Base-by-base conservation (phyloP, 2,888 invertebrate species). In the Eudemis profundana region DNA sequence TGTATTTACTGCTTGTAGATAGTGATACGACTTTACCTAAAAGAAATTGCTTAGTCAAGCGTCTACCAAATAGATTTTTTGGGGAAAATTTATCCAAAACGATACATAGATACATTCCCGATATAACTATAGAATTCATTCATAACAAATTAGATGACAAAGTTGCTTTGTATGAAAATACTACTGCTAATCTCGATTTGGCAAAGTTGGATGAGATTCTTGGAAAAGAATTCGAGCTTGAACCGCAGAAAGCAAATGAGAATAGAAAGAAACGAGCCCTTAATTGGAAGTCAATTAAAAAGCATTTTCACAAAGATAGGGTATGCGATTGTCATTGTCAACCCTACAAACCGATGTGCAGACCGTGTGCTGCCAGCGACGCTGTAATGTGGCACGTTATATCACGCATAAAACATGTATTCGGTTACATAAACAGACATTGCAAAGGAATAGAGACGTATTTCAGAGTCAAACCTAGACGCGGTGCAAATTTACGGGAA, bases 391-490 rank as follows among this genome's bases (percentile, higher is more conserved):
- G 77, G 0, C 88, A 90, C 73, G 77, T 91, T 0, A 79, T 84
- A 50, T 86, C 86, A 49, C 88, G 89, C 69, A 83, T 90, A 27
- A 81, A 88, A 5, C 85, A 87, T 57, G 68, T 91, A 49, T 81
- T 83, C 0, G 74, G 78, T 10, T 91, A 82, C 47, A 88, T 90
- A 82, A 77, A 71, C 4, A 84, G 85, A 14, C 89, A 91, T 69
- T 90, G 89, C 63, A 85, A 85, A 1, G 90, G 90, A 70, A 85
- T 91, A 60, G 89, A 90, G 71, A 86, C 86, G 0, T 91, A 74
- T 69, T 90, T 89, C 54, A 81, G 79, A 79, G 82, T 84, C 79
- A 90, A 90, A 62, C 90, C 90, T 0, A 78, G 65, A 1, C 87
- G 85, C 0, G 90, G 90, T 0, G 81, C 83, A 51, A 85, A 83